Conservation (phyloP, 2,797 vertebrate genomes). For the Lophotriccus pileatus region DNA sequence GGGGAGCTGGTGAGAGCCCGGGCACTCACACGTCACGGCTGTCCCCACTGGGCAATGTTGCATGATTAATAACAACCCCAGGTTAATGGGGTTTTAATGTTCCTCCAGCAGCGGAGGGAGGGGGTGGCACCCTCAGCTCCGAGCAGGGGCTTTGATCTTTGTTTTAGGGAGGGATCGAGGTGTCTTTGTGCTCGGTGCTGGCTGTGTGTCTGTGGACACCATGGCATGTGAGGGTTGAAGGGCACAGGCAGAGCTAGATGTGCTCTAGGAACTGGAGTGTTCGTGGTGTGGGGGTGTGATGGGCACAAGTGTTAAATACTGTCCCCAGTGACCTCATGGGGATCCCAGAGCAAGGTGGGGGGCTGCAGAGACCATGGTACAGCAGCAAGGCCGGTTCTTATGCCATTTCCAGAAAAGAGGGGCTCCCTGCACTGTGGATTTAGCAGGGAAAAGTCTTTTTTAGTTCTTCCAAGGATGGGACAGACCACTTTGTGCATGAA, state of each 20-base stretch:
- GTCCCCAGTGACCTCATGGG: fast-evolving
- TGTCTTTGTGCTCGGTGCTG: not conserved
- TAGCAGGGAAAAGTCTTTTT: not conserved
- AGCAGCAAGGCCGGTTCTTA: not conserved
- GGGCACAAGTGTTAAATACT: not conserved
- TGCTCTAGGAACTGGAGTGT: no score
- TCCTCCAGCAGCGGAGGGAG: not conserved
- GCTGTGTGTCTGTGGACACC: fast-evolving
- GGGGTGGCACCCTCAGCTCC: not conserved
- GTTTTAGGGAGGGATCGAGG: not conserved
- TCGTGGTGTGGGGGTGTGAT: fast-evolving
- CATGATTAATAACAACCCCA: conserved; percentile 29
- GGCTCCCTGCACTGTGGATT: fast-evolving
- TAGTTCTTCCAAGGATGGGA: not conserved
- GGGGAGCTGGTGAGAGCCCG: not conserved
- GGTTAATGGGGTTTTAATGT: conserved; percentile 35
- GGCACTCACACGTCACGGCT: not conserved
- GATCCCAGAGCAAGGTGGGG: fast-evolving
- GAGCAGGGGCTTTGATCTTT: not conserved
- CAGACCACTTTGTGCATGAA: not conserved
- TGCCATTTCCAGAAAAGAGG: not conserved
- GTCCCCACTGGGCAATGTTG: not conserved
- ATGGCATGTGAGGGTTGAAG: fast-evolving
- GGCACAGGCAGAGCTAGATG: not conserved
- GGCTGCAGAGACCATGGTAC: not conserved